Conservation (phyloP, 2,888 invertebrate genomes). For the Athalia cordata region DNA sequence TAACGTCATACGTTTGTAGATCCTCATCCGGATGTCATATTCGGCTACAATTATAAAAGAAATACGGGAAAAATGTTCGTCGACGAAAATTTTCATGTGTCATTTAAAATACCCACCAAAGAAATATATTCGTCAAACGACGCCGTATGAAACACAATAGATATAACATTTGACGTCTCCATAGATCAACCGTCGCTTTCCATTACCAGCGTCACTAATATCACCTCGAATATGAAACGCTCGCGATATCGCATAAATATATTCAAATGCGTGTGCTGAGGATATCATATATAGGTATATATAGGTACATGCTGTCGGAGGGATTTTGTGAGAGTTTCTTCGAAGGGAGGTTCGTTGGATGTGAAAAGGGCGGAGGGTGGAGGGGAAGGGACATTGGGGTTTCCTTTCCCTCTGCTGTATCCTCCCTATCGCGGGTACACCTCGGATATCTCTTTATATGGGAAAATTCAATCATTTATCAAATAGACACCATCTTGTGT, state of each 20-base stretch:
- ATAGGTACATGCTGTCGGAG: neutral
- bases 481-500: conserved; percentile 61
- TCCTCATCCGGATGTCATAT: neutral
- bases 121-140: conserved; percentile 29
- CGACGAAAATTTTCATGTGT: conserved; percentile 24
- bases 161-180: conserved; percentile 65
- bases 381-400: conserved; percentile 50
- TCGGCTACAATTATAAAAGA: neutral
- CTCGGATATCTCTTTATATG: conserved; percentile 62
- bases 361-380: conserved; percentile 25
- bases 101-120: conserved; percentile 23
- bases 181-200: conserved; percentile 70
- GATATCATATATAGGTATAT: conserved; percentile 23
- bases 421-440: conserved; percentile 38
- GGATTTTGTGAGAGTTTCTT: conserved; percentile 50
- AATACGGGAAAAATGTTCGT: conserved; percentile 6
- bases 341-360: conserved; percentile 46
- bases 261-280: conserved; percentile 59
- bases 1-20: no score
- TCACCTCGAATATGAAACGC: conserved; percentile 61
- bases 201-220: conserved; percentile 67
- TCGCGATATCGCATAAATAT: conserved; percentile 64
- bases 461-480: conserved; percentile 72
- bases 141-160: conserved; percentile 42
- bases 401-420: conserved; percentile 55